These are phyloP conservation scores for Phengaris alcon DNA, from an alignment of 2,888 invertebrate species.

Conservation along the genomic window DNA sequence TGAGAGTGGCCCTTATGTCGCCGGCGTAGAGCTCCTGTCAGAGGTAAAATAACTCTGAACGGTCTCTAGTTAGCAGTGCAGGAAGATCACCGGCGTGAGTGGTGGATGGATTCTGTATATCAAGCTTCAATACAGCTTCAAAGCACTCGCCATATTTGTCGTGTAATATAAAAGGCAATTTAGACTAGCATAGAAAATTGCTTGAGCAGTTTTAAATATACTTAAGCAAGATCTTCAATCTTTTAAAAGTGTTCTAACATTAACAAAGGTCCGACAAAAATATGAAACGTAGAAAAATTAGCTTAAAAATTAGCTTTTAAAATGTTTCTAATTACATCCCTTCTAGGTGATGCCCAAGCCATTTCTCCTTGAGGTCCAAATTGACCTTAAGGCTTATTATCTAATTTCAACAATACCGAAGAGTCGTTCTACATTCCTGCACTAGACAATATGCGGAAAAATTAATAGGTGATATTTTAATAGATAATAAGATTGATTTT, in stretches of 20 bases:
- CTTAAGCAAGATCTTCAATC: neutral
- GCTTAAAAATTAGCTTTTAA: neutral
- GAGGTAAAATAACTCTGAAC: too few relatives aligned
- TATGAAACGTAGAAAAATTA: neutral
- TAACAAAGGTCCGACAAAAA: neutral
- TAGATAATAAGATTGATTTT: neutral
- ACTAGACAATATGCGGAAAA: constrained; percentile 17
- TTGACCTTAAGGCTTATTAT: constrained; percentile 10
- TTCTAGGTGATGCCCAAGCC: neutral
- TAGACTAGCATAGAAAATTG: neutral
- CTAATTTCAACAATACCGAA: constrained; percentile 22
- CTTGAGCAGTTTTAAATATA: neutral
- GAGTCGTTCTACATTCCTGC: constrained; percentile 26
- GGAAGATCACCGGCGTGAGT: too few relatives aligned
- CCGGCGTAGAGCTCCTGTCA: too few relatives aligned
- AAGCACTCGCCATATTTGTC: neutral
- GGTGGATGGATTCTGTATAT: too few relatives aligned
- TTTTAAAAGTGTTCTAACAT: too few relatives aligned
- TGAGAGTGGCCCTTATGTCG: too few relatives aligned
- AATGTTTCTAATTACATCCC: neutral
- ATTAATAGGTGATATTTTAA: too few relatives aligned
- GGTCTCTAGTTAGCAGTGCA: too few relatives aligned
- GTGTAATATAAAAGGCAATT: neutral
- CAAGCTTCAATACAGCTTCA: too few relatives aligned
- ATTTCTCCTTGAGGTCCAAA: neutral